Evolutionary conservation across 1,140 invertebrate species (phyloP), one percentile per base, ranked within the genome.

Genomic region (Odontomachus brunneus): DNA sequence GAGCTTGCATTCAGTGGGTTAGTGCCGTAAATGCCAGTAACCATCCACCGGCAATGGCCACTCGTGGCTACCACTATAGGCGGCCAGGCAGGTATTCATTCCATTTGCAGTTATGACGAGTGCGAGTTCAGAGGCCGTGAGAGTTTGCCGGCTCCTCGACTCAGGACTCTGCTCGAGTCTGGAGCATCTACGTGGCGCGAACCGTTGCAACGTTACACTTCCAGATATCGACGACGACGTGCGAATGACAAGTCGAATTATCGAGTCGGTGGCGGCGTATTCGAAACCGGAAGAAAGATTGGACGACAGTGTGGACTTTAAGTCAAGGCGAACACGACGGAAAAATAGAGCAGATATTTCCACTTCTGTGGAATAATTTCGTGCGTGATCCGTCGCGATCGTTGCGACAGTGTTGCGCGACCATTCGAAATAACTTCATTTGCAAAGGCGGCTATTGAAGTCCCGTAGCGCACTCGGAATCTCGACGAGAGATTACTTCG

Each of bases 71-170:
- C 91, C 88, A 91, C 89, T 86, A 91, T 88, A 84, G 76, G 33
- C 78, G 87, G 88, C 86, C 88, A 89, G 89, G 80, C 89, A 91
- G 90, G 90, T 90, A 92, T 92, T 93, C 92, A 93, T 93, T 93
- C 92, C 90, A 93, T 93, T 93, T 93, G 93, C 93, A 93, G 93
- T 93, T 93, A 93, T 93, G 92, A 93, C 90, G 93, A 93, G 91
- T 93, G 88, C 91, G 88, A 91, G 93, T 93, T 93, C 93, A 93
- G 86, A 93, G 93, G 92, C 92, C 93, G 93, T 93, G 93, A 92
- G 93, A 93, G 85, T 92, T 91, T 85, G 90, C 88, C 83, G 72
- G 87, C 89, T 89, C 66, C 63, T 29, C 85, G 49, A 53, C 55
- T 49, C 19, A 44, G 55, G 75, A 62, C 84, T 69, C 48, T 74